Percentiles rank a stretch among this genome's conserved stretches.
These are phyloP conservation scores for Rhagophthalmus giganteus DNA, from an alignment of 2,888 invertebrate genomes.

Conservation along the genomic window DNA sequence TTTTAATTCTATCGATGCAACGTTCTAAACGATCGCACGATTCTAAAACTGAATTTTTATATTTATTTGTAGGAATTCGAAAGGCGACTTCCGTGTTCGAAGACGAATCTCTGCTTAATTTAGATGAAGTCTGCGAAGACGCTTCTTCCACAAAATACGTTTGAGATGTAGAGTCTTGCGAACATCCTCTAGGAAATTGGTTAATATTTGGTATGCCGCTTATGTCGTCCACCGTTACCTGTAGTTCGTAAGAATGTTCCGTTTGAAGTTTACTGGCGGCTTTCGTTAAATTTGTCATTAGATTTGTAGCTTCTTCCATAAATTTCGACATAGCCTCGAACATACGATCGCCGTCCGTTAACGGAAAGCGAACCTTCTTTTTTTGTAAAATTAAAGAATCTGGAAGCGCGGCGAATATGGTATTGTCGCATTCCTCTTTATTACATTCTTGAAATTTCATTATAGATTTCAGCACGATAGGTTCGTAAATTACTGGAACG, in stretches of 20 bases:
- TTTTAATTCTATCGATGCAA: slow-evolving; percentile 38
- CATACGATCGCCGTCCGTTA: slow-evolving; percentile 40
- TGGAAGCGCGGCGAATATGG: slow-evolving; percentile 22
- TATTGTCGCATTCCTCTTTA: not conserved
- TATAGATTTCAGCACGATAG: slow-evolving; percentile 45
- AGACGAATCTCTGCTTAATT: not conserved
- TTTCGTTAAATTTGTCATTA: slow-evolving; percentile 50
- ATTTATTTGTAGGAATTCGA: slow-evolving; percentile 47
- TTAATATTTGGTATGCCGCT: slow-evolving; percentile 29
- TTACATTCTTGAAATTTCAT: slow-evolving; percentile 31
- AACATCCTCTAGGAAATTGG: slow-evolving; percentile 18
- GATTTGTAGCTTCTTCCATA: slow-evolving; percentile 52
- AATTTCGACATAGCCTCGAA: slow-evolving; percentile 53
- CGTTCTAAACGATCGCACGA: slow-evolving; percentile 50
- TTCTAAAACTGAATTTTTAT: slow-evolving; percentile 47
- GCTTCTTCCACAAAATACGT: slow-evolving; percentile 10
- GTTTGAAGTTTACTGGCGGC: slow-evolving; percentile 41
- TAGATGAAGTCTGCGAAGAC: slow-evolving; percentile 16
- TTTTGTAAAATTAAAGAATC: slow-evolving; percentile 45
- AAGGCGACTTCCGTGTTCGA: slow-evolving; percentile 27
- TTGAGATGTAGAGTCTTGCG: slow-evolving; percentile 17
- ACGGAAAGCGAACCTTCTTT: slow-evolving; percentile 45
- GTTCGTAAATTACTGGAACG: slow-evolving; percentile 33
- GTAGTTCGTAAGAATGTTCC: slow-evolving; percentile 43
- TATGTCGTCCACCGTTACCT: slow-evolving; percentile 47